These are phyloP conservation scores for Saccopteryx bilineata DNA, from an alignment of 2,113 vertebrate genomes.

Conservation along the genomic window DNA sequence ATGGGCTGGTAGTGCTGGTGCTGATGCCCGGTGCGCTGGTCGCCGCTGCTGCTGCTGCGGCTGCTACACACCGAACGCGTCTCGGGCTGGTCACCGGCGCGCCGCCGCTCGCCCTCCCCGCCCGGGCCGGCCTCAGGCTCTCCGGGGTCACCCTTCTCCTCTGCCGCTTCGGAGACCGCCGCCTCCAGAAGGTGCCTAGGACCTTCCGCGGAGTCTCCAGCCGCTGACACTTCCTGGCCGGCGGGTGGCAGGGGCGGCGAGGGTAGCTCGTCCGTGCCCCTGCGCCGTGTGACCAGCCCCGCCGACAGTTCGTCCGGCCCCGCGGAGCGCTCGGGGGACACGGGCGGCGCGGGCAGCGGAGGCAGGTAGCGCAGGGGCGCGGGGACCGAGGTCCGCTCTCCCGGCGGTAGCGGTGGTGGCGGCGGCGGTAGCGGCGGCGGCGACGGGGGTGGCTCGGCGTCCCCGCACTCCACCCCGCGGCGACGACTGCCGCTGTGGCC, in stretches of 20 bases:
- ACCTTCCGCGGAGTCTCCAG: constrained; percentile 68
- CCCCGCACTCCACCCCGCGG: constrained; percentile 25
- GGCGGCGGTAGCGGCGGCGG: not conserved
- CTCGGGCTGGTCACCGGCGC: constrained; percentile 75
- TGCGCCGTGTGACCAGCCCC: constrained; percentile 46
- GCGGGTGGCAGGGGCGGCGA: not conserved
- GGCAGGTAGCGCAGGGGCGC: constrained; percentile 55
- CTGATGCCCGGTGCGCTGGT: constrained; percentile 87
- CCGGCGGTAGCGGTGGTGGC: not conserved
- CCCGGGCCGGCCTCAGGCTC: constrained; percentile 62
- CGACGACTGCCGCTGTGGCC: not conserved
- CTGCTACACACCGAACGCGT: constrained; percentile 87
- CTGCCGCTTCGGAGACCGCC: not conserved
- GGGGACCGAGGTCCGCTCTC: not conserved
- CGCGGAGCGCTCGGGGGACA: constrained; percentile 23
- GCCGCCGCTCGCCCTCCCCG: constrained; percentile 66
- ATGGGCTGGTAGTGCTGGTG: constrained; percentile 92
- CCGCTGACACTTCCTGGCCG: constrained; percentile 52
- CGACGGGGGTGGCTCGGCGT: constrained; percentile 8
- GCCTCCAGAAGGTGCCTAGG: constrained; percentile 57
- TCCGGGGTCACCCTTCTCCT: constrained; percentile 46
- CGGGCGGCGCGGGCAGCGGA: constrained; percentile 19
- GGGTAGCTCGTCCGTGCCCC: constrained; percentile 51
- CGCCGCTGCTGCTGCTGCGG: constrained; percentile 92
- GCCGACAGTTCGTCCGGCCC: not conserved